Evolutionary conservation across 2,113 vertebrate genomes (phyloP).

Genomic region (Delphinapterus leucas): DNA sequence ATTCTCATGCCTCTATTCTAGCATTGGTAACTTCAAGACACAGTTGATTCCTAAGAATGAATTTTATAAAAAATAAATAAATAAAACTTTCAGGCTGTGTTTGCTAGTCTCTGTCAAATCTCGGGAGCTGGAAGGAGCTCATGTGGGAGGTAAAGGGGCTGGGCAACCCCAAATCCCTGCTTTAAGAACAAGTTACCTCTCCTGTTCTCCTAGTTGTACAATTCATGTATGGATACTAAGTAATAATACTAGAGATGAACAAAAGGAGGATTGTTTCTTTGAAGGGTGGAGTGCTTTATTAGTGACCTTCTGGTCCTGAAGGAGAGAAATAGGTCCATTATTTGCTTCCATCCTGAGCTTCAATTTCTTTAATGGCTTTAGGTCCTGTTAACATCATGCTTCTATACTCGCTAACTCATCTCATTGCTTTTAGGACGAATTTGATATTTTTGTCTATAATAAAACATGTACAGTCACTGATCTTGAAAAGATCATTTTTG

Average conservation of each 20-base stretch:
- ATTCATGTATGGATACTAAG: not conserved
- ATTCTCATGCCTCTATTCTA: not conserved
- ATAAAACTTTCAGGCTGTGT: not conserved
- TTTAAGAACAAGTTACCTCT: not conserved
- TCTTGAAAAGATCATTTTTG: constrained; percentile 28
- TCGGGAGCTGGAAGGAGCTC: not conserved
- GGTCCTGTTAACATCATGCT: not conserved
- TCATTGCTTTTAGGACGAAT: constrained; percentile 2
- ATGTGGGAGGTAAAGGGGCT: not conserved
- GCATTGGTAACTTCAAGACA: not conserved
- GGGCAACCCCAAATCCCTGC: rapidly evolving
- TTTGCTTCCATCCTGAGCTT: constrained; percentile 1
- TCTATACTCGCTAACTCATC: not conserved
- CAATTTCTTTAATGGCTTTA: constrained; percentile 27
- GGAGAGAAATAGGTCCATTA: not conserved
- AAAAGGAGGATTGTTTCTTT: not conserved
- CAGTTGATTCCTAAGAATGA: not conserved
- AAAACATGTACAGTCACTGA: not conserved
- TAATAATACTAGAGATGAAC: not conserved
- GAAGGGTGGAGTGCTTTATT: not conserved
- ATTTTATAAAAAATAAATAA: not conserved
- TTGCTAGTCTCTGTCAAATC: not conserved
- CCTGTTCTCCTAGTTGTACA: not conserved
- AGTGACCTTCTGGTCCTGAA: not conserved
- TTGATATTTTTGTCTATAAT: not conserved